phyloP scores from a whole-genome alignment of 2,888 invertebrate genomes.

The Uloborus plumipes region DNA sequence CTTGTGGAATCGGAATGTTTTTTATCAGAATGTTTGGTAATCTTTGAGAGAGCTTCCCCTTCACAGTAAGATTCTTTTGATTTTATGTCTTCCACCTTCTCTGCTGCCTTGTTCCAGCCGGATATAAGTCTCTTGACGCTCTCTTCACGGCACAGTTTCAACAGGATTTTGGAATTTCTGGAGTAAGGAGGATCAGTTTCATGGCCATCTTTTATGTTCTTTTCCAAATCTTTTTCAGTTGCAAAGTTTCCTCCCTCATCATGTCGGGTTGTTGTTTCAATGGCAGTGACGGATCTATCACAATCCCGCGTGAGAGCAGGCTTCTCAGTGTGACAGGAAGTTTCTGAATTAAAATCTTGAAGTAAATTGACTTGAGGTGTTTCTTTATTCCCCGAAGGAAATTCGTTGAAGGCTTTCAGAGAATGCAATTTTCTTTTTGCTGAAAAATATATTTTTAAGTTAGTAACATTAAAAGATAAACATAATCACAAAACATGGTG shows the following conservation, averaged over 20 bases:
- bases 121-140: slow-evolving; percentile 65
- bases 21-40: slow-evolving; percentile 12
- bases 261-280: not conserved
- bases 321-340: not conserved
- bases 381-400: slow-evolving; percentile 30
- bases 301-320: too few relatives aligned
- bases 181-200: slow-evolving; percentile 28
- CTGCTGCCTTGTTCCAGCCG: slow-evolving; percentile 63
- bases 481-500: too few relatives aligned
- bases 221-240: slow-evolving; percentile 10
- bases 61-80: slow-evolving; percentile 34
- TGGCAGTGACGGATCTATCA: not conserved
- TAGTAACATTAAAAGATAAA: too few relatives aligned
- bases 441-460: not conserved
- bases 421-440: slow-evolving; percentile 27
- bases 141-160: slow-evolving; percentile 60
- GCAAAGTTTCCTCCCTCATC: slow-evolving; percentile 20
- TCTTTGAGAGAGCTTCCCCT: slow-evolving; percentile 14
- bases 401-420: slow-evolving; percentile 26
- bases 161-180: slow-evolving; percentile 55
- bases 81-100: slow-evolving; percentile 28
- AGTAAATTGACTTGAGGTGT: slow-evolving; percentile 8
- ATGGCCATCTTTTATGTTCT: slow-evolving; percentile 1
- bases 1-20: slow-evolving; percentile 14
- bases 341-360: slow-evolving; percentile 22